phyloP scores from a whole-genome alignment of 2,113 vertebrate genomes.

The Rhegmatorhina hoffmannsi region DNA sequence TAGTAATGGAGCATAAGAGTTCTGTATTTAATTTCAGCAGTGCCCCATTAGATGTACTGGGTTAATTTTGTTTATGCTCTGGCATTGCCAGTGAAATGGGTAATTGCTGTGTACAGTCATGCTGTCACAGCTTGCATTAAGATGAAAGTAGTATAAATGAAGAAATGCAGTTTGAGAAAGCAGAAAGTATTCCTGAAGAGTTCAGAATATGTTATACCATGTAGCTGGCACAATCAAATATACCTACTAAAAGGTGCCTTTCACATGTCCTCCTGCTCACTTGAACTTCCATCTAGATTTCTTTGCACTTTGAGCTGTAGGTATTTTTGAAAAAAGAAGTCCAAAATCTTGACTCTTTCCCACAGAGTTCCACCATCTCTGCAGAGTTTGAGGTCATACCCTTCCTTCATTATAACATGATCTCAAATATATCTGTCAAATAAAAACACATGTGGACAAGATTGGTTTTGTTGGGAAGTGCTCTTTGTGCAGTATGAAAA shows the following conservation, averaged over 20 bases:
- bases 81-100: not conserved
- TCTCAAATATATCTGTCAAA: slow-evolving; percentile 46
- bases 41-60: not conserved
- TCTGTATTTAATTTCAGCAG: not conserved
- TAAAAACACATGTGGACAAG: slow-evolving; percentile 15
- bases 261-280: not conserved
- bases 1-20: not conserved
- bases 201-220: not conserved
- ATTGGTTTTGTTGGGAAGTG: slow-evolving; percentile 30
- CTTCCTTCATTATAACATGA: slow-evolving; percentile 9
- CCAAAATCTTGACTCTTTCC: not conserved
- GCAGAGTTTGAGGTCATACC: not conserved
- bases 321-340: not conserved
- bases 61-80: not conserved
- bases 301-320: not conserved
- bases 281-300: not conserved
- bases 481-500: slow-evolving; percentile 34
- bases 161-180: not conserved
- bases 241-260: not conserved
- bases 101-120: not conserved
- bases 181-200: not conserved
- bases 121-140: not conserved
- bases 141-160: not conserved
- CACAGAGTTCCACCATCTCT: not conserved
- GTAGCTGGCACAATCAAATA: not conserved